Evolutionary conservation across 1,140 invertebrate genomes (phyloP), one percentile per base, ranked within the genome.

Genomic region (Drosophila sechellia): DNA sequence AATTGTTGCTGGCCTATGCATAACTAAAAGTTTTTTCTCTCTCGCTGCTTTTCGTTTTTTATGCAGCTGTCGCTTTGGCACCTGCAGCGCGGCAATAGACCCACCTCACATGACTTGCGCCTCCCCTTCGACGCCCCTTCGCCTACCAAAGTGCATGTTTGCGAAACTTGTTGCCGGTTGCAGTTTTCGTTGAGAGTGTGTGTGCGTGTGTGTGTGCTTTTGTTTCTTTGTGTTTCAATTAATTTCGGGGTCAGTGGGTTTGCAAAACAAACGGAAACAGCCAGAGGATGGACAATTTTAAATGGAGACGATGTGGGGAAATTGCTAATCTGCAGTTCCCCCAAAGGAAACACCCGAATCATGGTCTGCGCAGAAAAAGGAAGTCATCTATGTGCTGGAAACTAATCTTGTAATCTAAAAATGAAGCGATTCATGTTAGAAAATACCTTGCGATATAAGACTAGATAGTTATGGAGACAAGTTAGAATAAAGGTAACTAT

Each of bases 201-300:
- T 17, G 17, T 17, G 17, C 17, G 39, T 22, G 35, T 39, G 31
- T 68, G 42, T 71, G 55, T 72, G 37, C 37, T 10, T 42, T 27
- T 50, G 45, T 57, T 34, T 34, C 35, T 65, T 72, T 58, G 50
- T 63, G 54, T 74, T 58, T 56, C 55, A 72, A 60, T 63, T 71
- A 43, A 60, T 78, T 79, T 80, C 58, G 77, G 71, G 79, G 79
- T 76, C 77, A 79, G 60, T 79, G 55, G 77, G 77, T 79, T 78
- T 79, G 48, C 72, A 66, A 79, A 72, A 65, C 46, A 74, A 80
- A 63, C 57, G 72, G 77, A 75, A 83, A 66, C 55, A 39, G 54
- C 35, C 52, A 35, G 25, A 58, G 54, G 49, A 34, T 69, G 50
- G 5, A 39, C 37, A 53, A 37, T 15, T 39, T 31, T 39, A 34